These are phyloP conservation scores for Tympanoctomys barrerae DNA, from an alignment of 2,797 vertebrate genomes.

Conservation along the genomic window DNA sequence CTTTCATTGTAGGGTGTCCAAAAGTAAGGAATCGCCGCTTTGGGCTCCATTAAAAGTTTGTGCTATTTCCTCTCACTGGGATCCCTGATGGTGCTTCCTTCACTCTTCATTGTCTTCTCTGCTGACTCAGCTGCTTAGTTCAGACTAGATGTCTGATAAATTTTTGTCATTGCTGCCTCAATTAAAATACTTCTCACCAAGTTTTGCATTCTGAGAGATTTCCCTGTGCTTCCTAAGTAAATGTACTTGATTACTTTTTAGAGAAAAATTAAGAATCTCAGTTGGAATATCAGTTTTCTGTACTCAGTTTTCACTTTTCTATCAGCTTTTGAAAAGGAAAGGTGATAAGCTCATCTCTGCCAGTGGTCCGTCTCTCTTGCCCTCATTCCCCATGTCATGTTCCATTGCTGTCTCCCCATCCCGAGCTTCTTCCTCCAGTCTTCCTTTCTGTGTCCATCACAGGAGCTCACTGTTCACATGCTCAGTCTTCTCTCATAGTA, in stretches of 20 bases:
- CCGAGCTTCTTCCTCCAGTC: background rate
- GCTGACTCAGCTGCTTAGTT: background rate
- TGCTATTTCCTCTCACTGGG: background rate
- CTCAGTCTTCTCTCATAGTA: background rate
- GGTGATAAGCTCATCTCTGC: background rate
- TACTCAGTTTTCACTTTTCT: background rate
- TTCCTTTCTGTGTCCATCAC: background rate
- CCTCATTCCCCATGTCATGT: background rate
- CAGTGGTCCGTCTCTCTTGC: background rate
- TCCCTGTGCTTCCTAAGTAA: background rate
- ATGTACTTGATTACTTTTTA: background rate
- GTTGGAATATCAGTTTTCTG: background rate
- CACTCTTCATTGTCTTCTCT: background rate
- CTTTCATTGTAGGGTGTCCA: background rate
- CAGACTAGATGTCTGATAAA: background rate
- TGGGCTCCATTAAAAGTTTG: background rate
- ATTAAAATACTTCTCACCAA: slow-evolving; percentile 15
- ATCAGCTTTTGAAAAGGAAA: background rate
- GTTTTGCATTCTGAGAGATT: background rate
- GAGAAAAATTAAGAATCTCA: background rate
- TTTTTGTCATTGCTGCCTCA: background rate
- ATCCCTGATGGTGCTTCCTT: background rate
- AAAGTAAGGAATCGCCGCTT: background rate
- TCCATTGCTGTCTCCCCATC: background rate
- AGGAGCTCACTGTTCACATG: background rate